phyloP scores from a whole-genome alignment of 2,113 vertebrate species.

The Myotis davidii region DNA sequence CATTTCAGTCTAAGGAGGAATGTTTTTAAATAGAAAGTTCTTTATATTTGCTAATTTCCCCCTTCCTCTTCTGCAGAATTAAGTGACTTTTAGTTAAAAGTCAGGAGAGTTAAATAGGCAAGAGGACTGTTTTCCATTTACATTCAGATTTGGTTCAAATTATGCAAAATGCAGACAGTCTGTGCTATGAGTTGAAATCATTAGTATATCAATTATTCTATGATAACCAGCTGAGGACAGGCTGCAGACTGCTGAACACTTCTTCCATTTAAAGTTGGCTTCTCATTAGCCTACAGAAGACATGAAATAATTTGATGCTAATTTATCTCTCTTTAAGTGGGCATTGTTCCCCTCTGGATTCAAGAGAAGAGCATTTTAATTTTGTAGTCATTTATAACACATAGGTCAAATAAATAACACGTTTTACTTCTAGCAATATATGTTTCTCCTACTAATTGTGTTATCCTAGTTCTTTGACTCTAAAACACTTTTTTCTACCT shows the following conservation, averaged over 20 bases:
- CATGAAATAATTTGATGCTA: conserved; percentile 71
- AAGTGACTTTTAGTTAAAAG: conserved; percentile 75
- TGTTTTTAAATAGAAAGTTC: conserved; percentile 54
- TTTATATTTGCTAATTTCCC: conserved; percentile 56
- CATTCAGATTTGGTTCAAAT: conserved; percentile 73
- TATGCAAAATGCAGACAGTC: conserved; percentile 75
- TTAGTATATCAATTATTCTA: conserved; percentile 79
- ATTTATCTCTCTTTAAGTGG: conserved; percentile 73
- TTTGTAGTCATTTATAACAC: conserved; percentile 64
- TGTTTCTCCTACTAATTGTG: conserved; percentile 40
- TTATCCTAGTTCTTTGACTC: conserved; percentile 19
- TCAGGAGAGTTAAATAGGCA: conserved; percentile 59
- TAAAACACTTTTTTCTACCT: background rate
- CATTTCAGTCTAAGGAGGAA: conserved; percentile 32
- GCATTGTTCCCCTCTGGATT: conserved; percentile 75
- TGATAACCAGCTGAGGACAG: conserved; percentile 76
- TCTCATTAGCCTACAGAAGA: conserved; percentile 66
- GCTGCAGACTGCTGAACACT: conserved; percentile 16
- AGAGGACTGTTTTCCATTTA: conserved; percentile 72
- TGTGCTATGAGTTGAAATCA: conserved; percentile 68
- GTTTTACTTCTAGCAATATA: conserved; percentile 59
- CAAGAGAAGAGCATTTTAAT: conserved; percentile 64
- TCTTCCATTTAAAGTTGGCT: conserved; percentile 61
- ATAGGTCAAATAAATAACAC: conserved; percentile 71
- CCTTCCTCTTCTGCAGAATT: conserved; percentile 19